Evolutionary conservation across 2,888 invertebrate genomes (phyloP), one percentile per base, ranked within the genome.

Genomic region (Geotrupes spiniger): DNA sequence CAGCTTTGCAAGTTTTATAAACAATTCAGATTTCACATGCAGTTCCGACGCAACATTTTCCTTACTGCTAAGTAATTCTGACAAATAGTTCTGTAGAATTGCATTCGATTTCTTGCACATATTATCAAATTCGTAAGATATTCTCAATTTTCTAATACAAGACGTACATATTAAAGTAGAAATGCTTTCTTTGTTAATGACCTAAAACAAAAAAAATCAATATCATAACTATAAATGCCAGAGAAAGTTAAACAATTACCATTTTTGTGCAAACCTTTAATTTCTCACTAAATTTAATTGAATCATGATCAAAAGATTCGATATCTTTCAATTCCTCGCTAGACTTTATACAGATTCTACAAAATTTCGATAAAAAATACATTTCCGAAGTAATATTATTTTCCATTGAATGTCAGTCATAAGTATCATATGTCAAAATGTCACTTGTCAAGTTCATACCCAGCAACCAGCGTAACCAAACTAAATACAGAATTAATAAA

Each of bases 281-380:
- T 63, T 73, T 73, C 47, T 71, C 69, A 60, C 70, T 68, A 47
- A 72, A 65, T 57, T 62, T 69, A 39, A 73, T 62, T 29, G 61
- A 60, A 53, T 73, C 73, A 54, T 63, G 63, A 56, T 73, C 72
- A 27, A 61, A 53, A 11, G 65, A 63, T 46, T 70, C 63, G 44
- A 73, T 62, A 56, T 72, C 69, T 49, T 65, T 49, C 46, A 73
- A 57, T 55, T 65, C 64, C 42, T 60, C 66, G 43, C 63, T 65
- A 21, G 65, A 63, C 56, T 65, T 65, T 42, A 73, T 62, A 55
- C 73, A 73, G 63, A 73, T 68, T 59, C 71, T 61, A 56, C 73
- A 73, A 54, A 73, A 69, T 63, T 72, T 67, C 49, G 68, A 59
- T 54, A 73, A 64, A 65, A 69, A 71, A 63, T 68, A 71, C 73